These are phyloP conservation scores for Montipora efflorescens DNA, from an alignment of 64 coral and sea anemone genomes.

Conservation along the genomic window DNA sequence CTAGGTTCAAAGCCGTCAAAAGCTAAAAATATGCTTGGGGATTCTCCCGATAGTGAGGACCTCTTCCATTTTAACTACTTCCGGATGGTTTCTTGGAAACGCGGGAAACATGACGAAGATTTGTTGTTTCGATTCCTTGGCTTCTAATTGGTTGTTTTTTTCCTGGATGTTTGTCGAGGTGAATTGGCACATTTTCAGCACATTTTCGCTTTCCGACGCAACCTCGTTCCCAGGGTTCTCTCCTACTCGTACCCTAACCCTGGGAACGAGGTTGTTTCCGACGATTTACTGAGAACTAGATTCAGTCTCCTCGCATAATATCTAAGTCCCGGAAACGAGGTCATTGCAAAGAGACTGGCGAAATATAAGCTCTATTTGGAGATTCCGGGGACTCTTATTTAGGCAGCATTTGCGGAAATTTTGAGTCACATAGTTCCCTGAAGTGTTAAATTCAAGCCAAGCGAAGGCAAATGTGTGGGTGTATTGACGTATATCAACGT, in stretches of 20 bases:
- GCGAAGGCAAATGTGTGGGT: conserved; percentile 10
- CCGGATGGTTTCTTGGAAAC: conserved; percentile 36
- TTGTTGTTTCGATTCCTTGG: neutral
- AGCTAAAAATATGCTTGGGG: conserved; percentile 32
- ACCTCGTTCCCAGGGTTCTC: too few relatives aligned
- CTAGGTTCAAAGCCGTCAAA: neutral
- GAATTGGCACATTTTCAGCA: neutral
- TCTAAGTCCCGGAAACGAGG: neutral
- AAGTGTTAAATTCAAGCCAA: neutral
- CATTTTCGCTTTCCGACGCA: neutral
- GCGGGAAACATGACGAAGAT: neutral
- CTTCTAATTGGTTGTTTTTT: neutral
- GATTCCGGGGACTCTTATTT: neutral
- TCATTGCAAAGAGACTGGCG: neutral
- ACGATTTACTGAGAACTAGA: neutral
- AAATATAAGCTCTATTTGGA: conserved; percentile 34
- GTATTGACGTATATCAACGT: conserved; percentile 25
- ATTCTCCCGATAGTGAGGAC: neutral
- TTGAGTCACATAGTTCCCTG: neutral
- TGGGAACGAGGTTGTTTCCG: too few relatives aligned
- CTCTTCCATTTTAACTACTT: neutral
- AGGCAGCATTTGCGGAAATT: conserved; percentile 23
- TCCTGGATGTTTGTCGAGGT: neutral
- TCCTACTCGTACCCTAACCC: too few relatives aligned
- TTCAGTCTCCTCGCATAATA: conserved; percentile 9